Percentiles rank a stretch among this genome's conserved stretches.
Conservation (phyloP, 2,888 invertebrate species). For the Himalopsyche anomala region DNA sequence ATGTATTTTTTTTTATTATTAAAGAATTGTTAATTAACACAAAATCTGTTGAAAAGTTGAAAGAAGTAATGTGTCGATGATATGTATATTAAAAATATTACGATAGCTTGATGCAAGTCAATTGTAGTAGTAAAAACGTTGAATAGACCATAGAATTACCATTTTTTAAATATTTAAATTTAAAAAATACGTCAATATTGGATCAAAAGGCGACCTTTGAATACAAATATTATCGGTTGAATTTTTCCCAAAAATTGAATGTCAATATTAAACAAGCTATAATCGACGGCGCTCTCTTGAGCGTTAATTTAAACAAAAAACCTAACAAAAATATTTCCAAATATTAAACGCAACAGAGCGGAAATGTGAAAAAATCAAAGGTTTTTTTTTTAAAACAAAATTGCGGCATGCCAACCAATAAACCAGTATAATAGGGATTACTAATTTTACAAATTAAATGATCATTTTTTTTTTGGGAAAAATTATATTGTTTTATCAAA, state of each 20-base stretch:
- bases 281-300: slow-evolving; percentile 36
- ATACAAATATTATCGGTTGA: slow-evolving; percentile 42
- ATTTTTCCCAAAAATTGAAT: slow-evolving; percentile 32
- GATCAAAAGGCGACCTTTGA: slow-evolving; percentile 36
- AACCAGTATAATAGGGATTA: background rate
- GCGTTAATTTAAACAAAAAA: slow-evolving; percentile 40
- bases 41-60: no score
- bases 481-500: no score
- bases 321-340: background rate
- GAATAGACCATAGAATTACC: background rate
- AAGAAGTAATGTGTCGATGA: no score
- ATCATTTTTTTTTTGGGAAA: background rate
- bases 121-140: background rate
- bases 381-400: background rate
- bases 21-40: no score
- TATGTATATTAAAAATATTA: no score
- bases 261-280: slow-evolving; percentile 40
- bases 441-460: background rate
- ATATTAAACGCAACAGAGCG: slow-evolving; percentile 31
- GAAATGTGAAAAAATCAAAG: slow-evolving; percentile 35
- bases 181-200: slow-evolving; percentile 28
- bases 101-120: background rate
- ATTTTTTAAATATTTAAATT: slow-evolving; percentile 16
- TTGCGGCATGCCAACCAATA: slow-evolving; percentile 17
- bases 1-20: no score